phyloP scores from a whole-genome alignment of 2,888 invertebrate species.

The Argyresthia goedartella region DNA sequence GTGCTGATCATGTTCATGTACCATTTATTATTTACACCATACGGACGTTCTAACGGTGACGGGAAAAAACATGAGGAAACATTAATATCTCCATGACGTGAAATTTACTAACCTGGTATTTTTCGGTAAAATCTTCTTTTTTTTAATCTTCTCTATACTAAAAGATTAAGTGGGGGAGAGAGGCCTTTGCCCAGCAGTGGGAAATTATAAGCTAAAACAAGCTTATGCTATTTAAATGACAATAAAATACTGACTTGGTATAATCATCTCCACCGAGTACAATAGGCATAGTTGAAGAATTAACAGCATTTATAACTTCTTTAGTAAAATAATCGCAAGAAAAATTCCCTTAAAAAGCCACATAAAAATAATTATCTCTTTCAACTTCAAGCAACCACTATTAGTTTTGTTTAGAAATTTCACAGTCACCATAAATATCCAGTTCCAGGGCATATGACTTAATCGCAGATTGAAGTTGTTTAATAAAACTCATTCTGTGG shows the following conservation, averaged over 20 bases:
- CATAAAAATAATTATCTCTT: conserved; percentile 45
- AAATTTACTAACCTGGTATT: too few species aligned
- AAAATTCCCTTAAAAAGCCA: conserved; percentile 32
- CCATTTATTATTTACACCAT: too few species aligned
- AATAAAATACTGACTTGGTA: conserved; percentile 44
- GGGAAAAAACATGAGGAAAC: too few species aligned
- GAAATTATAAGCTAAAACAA: too few species aligned
- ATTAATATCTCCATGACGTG: too few species aligned
- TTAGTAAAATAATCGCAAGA: conserved; percentile 44
- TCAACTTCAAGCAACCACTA: conserved; percentile 28
- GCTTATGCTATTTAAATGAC: conserved; percentile 20
- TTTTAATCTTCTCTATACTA: too few species aligned
- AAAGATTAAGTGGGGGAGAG: too few species aligned
- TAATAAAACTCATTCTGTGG: conserved; percentile 17
- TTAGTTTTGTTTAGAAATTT: conserved; percentile 21
- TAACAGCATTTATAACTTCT: conserved; percentile 48
- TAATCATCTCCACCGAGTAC: conserved; percentile 77
- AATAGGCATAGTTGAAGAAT: conserved; percentile 74
- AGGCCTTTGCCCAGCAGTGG: too few species aligned
- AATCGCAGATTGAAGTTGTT: conserved; percentile 52
- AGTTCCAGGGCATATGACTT: conserved; percentile 29
- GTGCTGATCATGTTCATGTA: too few species aligned
- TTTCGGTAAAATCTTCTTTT: too few species aligned
- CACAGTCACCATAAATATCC: conserved; percentile 62
- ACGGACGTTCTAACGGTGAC: too few species aligned